Evolutionary conservation across 2,113 vertebrate species (phyloP).

Genomic region (Callospermophilus lateralis): DNA sequence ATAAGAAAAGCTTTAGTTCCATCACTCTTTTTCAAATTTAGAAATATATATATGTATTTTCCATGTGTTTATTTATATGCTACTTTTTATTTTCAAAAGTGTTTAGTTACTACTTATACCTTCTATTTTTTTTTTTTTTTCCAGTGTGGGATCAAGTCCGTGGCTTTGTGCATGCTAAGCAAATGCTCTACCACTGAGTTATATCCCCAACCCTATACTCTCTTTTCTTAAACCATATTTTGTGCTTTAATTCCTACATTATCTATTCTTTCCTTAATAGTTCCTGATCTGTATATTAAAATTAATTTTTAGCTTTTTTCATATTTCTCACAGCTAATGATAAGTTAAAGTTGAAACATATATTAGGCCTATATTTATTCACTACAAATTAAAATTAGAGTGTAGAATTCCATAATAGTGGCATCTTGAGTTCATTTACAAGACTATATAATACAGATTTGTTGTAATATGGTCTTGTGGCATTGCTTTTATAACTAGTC

Average conservation of each 20-base stretch:
- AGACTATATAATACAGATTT: neutral
- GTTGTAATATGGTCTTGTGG: neutral
- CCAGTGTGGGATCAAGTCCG: too few relatives aligned
- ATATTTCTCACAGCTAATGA: neutral
- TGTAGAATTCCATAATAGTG: neutral
- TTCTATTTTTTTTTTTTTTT: neutral
- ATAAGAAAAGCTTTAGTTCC: neutral
- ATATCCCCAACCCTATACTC: neutral
- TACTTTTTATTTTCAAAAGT: conserved; percentile 6
- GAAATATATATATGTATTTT: neutral
- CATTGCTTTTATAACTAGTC: neutral
- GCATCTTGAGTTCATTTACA: neutral
- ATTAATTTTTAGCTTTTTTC: conserved; percentile 19
- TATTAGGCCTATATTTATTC: neutral
- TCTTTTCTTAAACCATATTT: neutral
- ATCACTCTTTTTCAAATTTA: neutral
- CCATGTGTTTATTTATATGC: neutral
- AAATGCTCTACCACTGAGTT: too few relatives aligned
- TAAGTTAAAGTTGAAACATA: neutral
- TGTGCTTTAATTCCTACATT: neutral
- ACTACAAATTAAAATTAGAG: neutral
- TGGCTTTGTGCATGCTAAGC: too few relatives aligned
- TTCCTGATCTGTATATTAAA: neutral
- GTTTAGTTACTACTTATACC: neutral
- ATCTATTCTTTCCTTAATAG: neutral